Evolutionary conservation across 2,113 vertebrate genomes (phyloP), one percentile per base, ranked within the genome.

Genomic region (Ammospiza nelsoni): DNA sequence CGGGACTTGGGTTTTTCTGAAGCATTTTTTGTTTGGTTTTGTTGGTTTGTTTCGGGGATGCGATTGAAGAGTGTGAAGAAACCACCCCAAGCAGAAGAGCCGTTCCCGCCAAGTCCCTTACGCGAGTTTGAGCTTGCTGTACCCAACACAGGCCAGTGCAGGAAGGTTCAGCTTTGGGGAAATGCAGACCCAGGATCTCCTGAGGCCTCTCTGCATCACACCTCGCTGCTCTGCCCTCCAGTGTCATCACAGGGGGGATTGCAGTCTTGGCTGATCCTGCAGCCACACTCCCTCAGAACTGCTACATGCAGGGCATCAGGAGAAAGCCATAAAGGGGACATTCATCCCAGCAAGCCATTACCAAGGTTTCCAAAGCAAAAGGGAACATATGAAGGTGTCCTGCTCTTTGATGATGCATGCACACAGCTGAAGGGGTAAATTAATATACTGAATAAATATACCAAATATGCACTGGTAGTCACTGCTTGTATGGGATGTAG

Each of bases 211-310:
- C n/a, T 76, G 27, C 52, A 37, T 31, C 62, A 20, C 35, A 55
- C 4, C 55, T 52, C 5, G 3, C 41, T 13, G 9, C 35, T 67
- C 48, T 78, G 43, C 29, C 57, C 25, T 29, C 27, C n/a, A 39
- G 28, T 51, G 54, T 81, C 0, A 1, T 22, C 67, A 65, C 0
- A 0, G 9, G 23, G 24, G 48, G n/a, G 33, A 75, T 1, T 8
- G 62, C 58, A 69, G 28, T 18, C 55, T 44, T 61, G 44, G 37
- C 16, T 1, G 9, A 54, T 33, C 15, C 22, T 1, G 6, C 10
- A 79, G 62, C 37, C 35, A 11, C 21, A 24, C 17, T 84, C 17
- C 31, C 49, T 88, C 37, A 33, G 2, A 5, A 4, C 15, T 41
- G 37, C n/a, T 86, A 4, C 14, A 15, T 87, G 66, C 58, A 79